Evolutionary conservation across 2,113 vertebrate genomes (phyloP).

Genomic region (Saguinus midas): DNA sequence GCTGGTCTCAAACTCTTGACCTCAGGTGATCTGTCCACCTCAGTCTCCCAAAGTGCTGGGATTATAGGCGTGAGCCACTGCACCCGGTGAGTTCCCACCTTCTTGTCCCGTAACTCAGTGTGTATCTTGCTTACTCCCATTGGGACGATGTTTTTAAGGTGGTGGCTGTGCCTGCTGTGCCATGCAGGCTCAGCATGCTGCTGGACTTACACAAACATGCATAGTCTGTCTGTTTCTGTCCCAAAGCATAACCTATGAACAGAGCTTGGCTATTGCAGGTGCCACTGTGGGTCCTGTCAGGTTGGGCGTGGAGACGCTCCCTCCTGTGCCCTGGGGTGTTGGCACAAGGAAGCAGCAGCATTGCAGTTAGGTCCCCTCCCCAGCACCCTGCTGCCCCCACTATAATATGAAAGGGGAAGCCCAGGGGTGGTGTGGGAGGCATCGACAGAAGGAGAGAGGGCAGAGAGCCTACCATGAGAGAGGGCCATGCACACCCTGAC

Average conservation of each 20-base stretch:
- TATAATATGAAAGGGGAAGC: neutral
- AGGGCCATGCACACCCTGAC: neutral
- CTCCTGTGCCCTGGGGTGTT: neutral
- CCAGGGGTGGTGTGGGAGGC: neutral
- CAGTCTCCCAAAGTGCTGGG: too few species aligned
- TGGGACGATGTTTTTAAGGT: neutral
- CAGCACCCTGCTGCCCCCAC: rapidly evolving
- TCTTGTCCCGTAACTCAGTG: neutral
- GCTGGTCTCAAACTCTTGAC: too few species aligned
- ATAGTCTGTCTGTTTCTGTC: neutral
- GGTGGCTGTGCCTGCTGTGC: neutral
- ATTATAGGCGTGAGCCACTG: too few species aligned
- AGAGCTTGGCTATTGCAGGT: neutral
- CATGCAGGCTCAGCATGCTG: neutral
- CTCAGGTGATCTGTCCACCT: too few species aligned
- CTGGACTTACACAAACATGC: neutral
- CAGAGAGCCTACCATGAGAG: neutral
- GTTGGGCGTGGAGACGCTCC: neutral
- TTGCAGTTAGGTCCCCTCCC: neutral
- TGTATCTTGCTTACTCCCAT: neutral
- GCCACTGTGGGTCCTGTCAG: neutral
- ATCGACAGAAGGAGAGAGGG: neutral
- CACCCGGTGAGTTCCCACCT: neutral
- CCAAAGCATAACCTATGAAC: neutral
- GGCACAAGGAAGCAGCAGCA: neutral